A percentile compares a stretch with the other conserved stretches of the same genome.
Evolutionary conservation across 2,113 vertebrate genomes (phyloP).

Genomic region (Leuciscus idus): DNA sequence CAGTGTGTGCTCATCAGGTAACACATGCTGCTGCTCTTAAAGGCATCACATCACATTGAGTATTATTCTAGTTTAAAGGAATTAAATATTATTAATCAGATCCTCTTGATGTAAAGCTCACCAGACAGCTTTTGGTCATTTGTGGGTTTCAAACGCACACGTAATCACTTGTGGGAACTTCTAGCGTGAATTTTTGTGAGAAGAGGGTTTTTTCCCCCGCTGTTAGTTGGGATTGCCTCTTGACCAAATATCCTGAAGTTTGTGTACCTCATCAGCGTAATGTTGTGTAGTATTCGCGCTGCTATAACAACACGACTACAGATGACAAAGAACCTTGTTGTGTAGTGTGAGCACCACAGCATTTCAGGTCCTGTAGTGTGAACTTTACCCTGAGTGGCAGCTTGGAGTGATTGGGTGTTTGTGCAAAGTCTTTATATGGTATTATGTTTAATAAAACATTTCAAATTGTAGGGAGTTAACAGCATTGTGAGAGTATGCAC

Average conservation of each 20-base stretch:
- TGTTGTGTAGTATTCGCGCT: too few species aligned
- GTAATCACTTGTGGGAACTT: too few species aligned
- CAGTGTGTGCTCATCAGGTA: conserved; percentile 96
- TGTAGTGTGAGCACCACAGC: too few species aligned
- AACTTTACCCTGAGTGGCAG: neutral
- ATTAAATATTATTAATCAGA: neutral
- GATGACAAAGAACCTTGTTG: too few species aligned
- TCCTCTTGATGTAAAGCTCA: neutral
- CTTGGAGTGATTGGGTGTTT: neutral
- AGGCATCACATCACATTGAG: neutral
- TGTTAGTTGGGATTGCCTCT: too few species aligned
- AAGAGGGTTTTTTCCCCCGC: too few species aligned
- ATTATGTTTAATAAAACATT: neutral
- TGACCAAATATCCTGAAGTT: too few species aligned
- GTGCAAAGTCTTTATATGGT: neutral
- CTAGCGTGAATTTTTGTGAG: too few species aligned
- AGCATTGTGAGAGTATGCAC: neutral
- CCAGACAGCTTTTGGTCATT: neutral
- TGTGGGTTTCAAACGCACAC: neutral
- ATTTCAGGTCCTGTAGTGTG: too few species aligned
- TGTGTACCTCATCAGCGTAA: too few species aligned
- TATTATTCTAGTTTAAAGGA: neutral
- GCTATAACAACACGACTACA: too few species aligned
- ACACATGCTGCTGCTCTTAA: neutral
- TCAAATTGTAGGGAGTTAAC: neutral